Base-by-base conservation (phyloP, 2,797 vertebrate species). In the Apogon hyalosoma region DNA sequence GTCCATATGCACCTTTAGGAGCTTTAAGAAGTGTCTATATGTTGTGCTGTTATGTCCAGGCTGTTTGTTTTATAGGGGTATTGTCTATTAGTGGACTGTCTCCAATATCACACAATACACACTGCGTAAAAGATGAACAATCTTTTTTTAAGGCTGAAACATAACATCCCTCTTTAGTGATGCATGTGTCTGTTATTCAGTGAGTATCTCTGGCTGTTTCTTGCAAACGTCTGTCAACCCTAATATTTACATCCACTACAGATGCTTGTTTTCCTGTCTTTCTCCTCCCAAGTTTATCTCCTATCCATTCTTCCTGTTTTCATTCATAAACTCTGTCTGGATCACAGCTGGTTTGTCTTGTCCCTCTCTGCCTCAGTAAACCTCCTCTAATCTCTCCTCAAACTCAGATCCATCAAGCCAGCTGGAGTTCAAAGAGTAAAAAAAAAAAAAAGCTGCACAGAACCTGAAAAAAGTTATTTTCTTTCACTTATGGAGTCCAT, bases 301-400 rank as follows among this genome's bases (percentile, higher is more conserved):
- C 75, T 75, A 84, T 83, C 86, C 77, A 85, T 77, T 73, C 85
- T 85, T 90, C 88, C 88, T 90, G 88, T 88, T 90, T 88, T 90
- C 79, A 87, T 87, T 88, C 84, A 91, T 83, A 83, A 88, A 85
- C 69, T 65, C 56, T 33, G 19, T 65, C 62, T 43, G 52, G 47
- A 73, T 69, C 53, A 50, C 89, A 91, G 89, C 87, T 92, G 85
- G 47, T 74, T 79, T 83, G 11, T 39, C 40, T 53, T 38, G 28
- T n/a, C 15, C 56, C 45, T 77, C 21, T 67, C 16, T 41, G 13
- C 7, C 42, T 59, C 54, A 42, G 41, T 59, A 62, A 79, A 69
- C 53, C 62, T 63, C 49, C 46, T 19, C 65, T 47, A 45, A 28
- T 62, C 60, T 24, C 14, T 55, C 62, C 69, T 55, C 68, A 15